A percentile compares a stretch with the other conserved stretches of the same genome.
These are phyloP conservation scores for Sipha maydis DNA, from an alignment of 2,888 invertebrate species.

Conservation along the genomic window DNA sequence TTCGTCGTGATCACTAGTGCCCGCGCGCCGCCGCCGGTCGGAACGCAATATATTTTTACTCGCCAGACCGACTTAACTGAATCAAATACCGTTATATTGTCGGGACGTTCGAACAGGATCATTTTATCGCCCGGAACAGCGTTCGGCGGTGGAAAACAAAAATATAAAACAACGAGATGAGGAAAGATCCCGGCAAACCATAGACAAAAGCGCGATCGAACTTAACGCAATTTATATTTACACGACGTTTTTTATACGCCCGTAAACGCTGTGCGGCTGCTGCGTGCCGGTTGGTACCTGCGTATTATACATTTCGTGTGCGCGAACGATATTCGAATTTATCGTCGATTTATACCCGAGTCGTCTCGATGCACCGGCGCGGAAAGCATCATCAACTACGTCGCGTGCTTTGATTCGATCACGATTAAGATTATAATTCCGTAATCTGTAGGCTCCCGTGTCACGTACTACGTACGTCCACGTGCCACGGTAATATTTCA, in stretches of 20 bases:
- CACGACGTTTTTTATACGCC: too few species aligned
- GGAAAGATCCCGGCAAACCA: background rate
- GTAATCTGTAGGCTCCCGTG: too few species aligned
- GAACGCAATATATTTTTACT: background rate
- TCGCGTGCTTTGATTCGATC: too few species aligned
- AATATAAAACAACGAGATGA: background rate
- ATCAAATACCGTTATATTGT: slow-evolving; percentile 7
- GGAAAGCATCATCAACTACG: too few species aligned
- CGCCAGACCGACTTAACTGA: slow-evolving; percentile 39
- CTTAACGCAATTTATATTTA: background rate
- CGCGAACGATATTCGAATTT: too few species aligned
- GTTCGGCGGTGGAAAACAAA: background rate
- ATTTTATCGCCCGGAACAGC: background rate
- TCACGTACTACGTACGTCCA: too few species aligned
- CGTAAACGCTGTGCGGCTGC: too few species aligned
- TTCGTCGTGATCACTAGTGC: background rate
- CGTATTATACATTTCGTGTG: too few species aligned
- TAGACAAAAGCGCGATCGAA: background rate
- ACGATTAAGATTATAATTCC: too few species aligned
- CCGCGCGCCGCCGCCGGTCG: background rate
- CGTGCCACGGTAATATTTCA: background rate
- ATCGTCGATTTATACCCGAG: too few species aligned
- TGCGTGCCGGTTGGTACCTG: too few species aligned
- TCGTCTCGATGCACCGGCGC: too few species aligned
- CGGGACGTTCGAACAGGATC: background rate